Conservation (phyloP, 2,797 vertebrate species). For the Tarsius wallacei region DNA sequence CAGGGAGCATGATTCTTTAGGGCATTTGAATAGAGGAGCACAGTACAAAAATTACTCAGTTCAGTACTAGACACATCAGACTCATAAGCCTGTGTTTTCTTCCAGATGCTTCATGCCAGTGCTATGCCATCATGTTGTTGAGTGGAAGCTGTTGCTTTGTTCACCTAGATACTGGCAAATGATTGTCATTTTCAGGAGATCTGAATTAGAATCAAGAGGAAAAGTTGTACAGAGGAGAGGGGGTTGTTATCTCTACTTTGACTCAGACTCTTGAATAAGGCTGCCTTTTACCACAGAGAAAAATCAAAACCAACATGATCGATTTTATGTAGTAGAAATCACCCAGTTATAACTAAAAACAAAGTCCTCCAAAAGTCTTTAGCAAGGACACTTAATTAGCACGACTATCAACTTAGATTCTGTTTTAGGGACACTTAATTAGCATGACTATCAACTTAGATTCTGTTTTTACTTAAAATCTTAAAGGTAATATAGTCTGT, state of each 20-base stretch:
- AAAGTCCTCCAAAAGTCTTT: background rate
- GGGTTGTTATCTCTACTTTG: background rate
- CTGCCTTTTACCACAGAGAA: background rate
- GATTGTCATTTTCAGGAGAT: slow-evolving; percentile 3
- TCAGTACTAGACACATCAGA: background rate
- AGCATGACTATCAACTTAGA: background rate
- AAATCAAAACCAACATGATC: slow-evolving; percentile 3
- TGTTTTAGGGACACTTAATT: background rate
- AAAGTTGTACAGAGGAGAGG: background rate
- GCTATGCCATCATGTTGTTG: background rate
- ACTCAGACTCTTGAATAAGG: background rate
- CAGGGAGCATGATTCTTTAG: background rate
- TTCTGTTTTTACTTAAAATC: slow-evolving; percentile 30
- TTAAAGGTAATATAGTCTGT: slow-evolving; percentile 56
- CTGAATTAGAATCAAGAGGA: slow-evolving; percentile 57
- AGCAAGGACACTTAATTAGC: background rate
- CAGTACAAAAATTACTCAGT: background rate
- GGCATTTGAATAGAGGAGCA: background rate
- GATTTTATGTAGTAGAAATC: slow-evolving; percentile 44
- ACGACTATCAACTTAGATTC: background rate
- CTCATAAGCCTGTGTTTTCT: background rate
- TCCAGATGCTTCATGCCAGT: background rate
- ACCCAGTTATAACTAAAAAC: background rate
- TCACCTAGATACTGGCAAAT: slow-evolving; percentile 14
- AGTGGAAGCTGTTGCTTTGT: background rate